Evolutionary conservation across 2,888 invertebrate genomes (phyloP).

Genomic region (Drosophila kuntzei): DNA sequence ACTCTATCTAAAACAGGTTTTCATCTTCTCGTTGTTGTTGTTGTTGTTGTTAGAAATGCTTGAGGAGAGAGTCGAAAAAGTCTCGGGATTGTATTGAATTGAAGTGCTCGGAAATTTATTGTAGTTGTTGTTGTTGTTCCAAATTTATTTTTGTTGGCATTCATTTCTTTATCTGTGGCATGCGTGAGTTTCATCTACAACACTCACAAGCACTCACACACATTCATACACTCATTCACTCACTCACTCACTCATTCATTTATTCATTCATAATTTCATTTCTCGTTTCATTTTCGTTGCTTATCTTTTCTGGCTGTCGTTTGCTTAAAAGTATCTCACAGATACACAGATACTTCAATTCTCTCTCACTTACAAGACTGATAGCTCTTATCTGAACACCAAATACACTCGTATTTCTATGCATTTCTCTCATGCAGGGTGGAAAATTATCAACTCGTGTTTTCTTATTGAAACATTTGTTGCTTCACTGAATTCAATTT

Average conservation of each 20-base stretch:
- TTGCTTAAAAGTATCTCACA: slow-evolving; percentile 45
- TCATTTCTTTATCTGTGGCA: slow-evolving; percentile 40
- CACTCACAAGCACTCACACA: slow-evolving; percentile 3
- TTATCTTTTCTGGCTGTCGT: slow-evolving; percentile 33
- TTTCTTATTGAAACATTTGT: slow-evolving; percentile 53
- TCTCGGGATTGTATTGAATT: slow-evolving; percentile 42
- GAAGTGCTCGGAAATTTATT: slow-evolving; percentile 16
- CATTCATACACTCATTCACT: slow-evolving; percentile 6
- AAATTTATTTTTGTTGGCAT: slow-evolving; percentile 30
- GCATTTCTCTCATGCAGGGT: slow-evolving; percentile 19
- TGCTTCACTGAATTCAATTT: slow-evolving; percentile 20
- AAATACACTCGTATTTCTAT: background rate
- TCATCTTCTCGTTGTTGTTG: slow-evolving; percentile 24
- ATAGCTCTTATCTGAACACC: slow-evolving; percentile 49
- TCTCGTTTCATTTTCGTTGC: slow-evolving; percentile 43
- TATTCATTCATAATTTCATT: slow-evolving; percentile 55
- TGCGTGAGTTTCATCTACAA: slow-evolving; percentile 38
- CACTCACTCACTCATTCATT: slow-evolving; percentile 36
- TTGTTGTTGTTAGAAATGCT: slow-evolving; percentile 37
- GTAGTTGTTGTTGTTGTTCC: slow-evolving; percentile 13
- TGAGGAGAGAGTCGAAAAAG: slow-evolving; percentile 22
- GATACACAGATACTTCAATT: slow-evolving; percentile 33
- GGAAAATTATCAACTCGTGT: slow-evolving; percentile 25
- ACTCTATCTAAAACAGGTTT: slow-evolving; percentile 45
- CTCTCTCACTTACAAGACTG: slow-evolving; percentile 16